Base-by-base conservation (phyloP, 1,140 invertebrate genomes). In the fruit fly (Drosophila melanogaster) region DNA sequence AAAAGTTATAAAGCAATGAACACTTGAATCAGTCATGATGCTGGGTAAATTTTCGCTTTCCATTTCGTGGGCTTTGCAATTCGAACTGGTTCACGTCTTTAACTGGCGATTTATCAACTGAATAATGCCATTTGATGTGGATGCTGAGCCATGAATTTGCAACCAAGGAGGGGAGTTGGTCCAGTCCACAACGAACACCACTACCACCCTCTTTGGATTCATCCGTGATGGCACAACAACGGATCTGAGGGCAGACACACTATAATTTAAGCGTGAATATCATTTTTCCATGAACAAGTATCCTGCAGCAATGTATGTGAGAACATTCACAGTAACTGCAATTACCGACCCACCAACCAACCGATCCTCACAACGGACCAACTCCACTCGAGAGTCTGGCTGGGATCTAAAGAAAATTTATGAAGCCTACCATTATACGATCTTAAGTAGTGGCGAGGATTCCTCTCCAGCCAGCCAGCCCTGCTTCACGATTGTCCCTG, bases 221-320 rank as follows among this genome's bases (percentile, higher is more conserved):
- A 37, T 3, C 53, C 12, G 22, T 37, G 61, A 65, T 56, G 40
- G 44, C 60, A 46, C 67, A 69, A 49, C 62, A 77, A 73, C 67
- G 73, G 44, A 56, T 75, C 71, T 33, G 64, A 69, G 79, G 81
- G 75, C 44, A 61, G 71, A 84, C 81, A 81, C 77, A 90, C 84
- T 90, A 89, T 89, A 89, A 89, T 90, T 89, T 90, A 74, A 90
- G 84, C 85, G 85, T 90, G 84, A 89, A 89, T 89, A 89, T 89
- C 77, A 89, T 89, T 90, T 89, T 89, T 89, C 85, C 85, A 89
- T 90, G 85, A 89, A 89, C 85, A 89, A 89, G 77, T 89, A 90
- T 85, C 85, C 85, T 89, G 81, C 57, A 90, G 85, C 80, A 85
- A 78, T 90, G 81, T 57, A 84, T 87, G 85, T 87, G 84, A 84